phyloP scores from a whole-genome alignment of 92 coral and sea anemone genomes.

The Zoanthus sansibaricus region DNA sequence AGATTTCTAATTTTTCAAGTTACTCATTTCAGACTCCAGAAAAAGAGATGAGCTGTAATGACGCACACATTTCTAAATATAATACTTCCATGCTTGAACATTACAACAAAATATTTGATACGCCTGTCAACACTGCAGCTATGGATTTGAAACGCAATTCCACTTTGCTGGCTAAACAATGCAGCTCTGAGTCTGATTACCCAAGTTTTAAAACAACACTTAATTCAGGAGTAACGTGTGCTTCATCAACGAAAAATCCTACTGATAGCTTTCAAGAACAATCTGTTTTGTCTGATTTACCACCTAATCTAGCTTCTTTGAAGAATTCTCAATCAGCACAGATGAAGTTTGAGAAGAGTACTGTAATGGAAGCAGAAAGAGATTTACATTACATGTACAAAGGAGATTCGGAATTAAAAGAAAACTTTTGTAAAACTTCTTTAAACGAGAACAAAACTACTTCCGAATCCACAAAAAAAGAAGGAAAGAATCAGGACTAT shows the following conservation, averaged over 20 bases:
- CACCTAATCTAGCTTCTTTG: slow-evolving; percentile 58
- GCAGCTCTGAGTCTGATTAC: neutral
- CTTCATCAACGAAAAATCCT: neutral
- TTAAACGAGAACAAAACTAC: neutral
- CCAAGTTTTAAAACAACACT: neutral
- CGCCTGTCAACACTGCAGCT: slow-evolving; percentile 63
- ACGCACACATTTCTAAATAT: neutral
- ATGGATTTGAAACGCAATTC: slow-evolving; percentile 41
- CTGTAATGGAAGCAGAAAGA: slow-evolving; percentile 79
- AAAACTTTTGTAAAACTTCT: neutral
- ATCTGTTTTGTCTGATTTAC: slow-evolving; percentile 42
- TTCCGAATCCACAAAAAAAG: neutral
- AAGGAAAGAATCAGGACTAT: slow-evolving; percentile 43
- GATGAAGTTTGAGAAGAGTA: slow-evolving; percentile 54
- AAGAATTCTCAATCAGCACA: slow-evolving; percentile 67
- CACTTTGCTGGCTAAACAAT: neutral
- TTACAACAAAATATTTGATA: slow-evolving; percentile 47
- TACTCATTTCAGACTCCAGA: slow-evolving; percentile 45
- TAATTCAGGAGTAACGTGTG: neutral
- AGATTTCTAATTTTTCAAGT: slow-evolving; percentile 26
- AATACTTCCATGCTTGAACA: slow-evolving; percentile 36
- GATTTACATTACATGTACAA: slow-evolving; percentile 48
- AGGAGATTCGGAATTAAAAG: neutral
- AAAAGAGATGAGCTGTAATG: slow-evolving; percentile 51
- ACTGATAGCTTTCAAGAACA: neutral